Base-by-base conservation (phyloP, 2,113 vertebrate species). In the Carassius auratus region DNA sequence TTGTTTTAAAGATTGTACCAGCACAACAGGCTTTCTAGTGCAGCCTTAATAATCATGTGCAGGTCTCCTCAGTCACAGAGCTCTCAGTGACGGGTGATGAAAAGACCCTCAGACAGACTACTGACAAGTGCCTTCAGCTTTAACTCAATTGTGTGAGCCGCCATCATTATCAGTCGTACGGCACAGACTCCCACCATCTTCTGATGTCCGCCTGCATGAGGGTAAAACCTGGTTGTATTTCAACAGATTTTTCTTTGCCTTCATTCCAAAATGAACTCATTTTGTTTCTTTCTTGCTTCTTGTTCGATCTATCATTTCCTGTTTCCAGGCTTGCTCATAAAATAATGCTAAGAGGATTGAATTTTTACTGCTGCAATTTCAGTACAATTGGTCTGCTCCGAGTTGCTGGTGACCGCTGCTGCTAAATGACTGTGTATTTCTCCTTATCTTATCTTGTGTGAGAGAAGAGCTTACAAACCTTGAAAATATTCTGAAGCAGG, bases 31-130 rank as follows among this genome's bases (percentile, higher is more conserved):
- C 76, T 89, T 76, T 33, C 50, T 33, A 23, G 38, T 50, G 10
- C 81, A 42, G 55, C 36, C 45, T 84, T 66, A 87, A 48, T 84
- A 84, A 84, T 88, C 26, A 88, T 14, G 21, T 9, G 10, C 12
- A 76, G 81, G 6, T 8, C 77, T 62, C 30, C 66, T 68, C 59
- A 68, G 77, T 71, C 71, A 8, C 48, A 81, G 8, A 77, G 19
- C 15, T 76, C 75, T 76, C 5, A 66, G 15, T 36, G 62, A 36
- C 2, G 19, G 48, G n/a, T 69, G 48, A 83, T 82, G 23, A 77
- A 86, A 48, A 7, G 64, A 19, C 64, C 12, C 26, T 26, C 36
- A 76, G 9, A n/a, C 19, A 86, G 71, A 45, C 21, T 15, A 36
- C 33, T 26, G 48, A 61, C 30, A 76, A 33, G 30, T 33, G 42